A percentile compares a stretch with the other conserved stretches of the same genome.
These are phyloP conservation scores for Lasaia peninsularis DNA, from an alignment of 1,140 invertebrate species.

Conservation along the genomic window DNA sequence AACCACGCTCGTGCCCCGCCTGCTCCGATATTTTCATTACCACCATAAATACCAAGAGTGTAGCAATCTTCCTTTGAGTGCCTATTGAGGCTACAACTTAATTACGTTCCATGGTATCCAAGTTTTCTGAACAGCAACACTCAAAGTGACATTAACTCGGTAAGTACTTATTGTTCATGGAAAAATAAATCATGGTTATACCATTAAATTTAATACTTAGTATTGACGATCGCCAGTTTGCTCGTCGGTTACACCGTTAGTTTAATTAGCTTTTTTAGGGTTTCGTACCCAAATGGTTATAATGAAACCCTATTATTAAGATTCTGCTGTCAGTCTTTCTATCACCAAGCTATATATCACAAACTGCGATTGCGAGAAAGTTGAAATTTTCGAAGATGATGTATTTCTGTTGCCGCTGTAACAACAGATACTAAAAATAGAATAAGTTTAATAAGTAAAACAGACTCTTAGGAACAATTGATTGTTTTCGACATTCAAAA, in stretches of 20 bases:
- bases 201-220: constrained; percentile 5
- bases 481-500: background rate
- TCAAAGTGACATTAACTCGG: constrained; percentile 31
- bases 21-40: constrained; percentile 50
- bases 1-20: constrained; percentile 33
- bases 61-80: constrained; percentile 38
- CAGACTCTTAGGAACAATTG: too few relatives aligned
- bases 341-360: too few relatives aligned
- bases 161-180: constrained; percentile 33
- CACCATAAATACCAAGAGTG: constrained; percentile 39
- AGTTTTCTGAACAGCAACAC: constrained; percentile 25
- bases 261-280: background rate
- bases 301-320: too few relatives aligned
- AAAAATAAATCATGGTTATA: constrained; percentile 17
- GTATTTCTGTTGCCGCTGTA: too few relatives aligned
- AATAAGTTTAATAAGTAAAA: too few relatives aligned
- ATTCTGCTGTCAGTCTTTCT: too few relatives aligned
- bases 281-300: too few relatives aligned
- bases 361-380: too few relatives aligned
- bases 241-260: background rate
- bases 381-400: too few relatives aligned
- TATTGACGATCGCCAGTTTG: background rate
- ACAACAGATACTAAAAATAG: too few relatives aligned
- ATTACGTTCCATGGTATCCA: constrained; percentile 38
- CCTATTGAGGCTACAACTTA: constrained; percentile 48